Conservation (phyloP, 2,888 invertebrate species). For the Proisotoma minuta region DNA sequence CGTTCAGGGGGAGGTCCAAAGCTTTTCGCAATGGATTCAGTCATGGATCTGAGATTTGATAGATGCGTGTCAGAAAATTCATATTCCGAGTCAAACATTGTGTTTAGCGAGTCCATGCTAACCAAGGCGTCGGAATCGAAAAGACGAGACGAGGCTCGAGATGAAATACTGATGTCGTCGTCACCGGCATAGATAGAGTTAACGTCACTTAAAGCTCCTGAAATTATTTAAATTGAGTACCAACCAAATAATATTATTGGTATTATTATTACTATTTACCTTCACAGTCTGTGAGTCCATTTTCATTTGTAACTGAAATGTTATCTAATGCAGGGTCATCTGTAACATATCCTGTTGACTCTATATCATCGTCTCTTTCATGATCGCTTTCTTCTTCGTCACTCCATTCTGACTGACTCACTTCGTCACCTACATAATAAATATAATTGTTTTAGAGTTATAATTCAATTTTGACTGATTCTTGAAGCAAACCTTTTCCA, state of each 20-base stretch:
- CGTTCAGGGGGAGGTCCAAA: constrained; percentile 61
- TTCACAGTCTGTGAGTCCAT: constrained; percentile 80
- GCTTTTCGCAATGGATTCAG: constrained; percentile 69
- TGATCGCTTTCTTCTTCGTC: constrained; percentile 64
- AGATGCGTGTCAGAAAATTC: constrained; percentile 59
- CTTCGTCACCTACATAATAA: constrained; percentile 41
- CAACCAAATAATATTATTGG: background rate
- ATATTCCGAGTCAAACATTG: constrained; percentile 70
- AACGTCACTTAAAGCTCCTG: constrained; percentile 75
- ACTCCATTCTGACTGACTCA: constrained; percentile 80
- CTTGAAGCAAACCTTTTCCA: constrained; percentile 38
- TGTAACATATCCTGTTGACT: constrained; percentile 78
- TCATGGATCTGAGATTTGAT: constrained; percentile 69
- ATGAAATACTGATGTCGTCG: constrained; percentile 73
- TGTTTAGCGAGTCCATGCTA: constrained; percentile 73
- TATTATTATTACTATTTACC: constrained; percentile 52
- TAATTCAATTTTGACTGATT: background rate
- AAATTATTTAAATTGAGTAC: constrained; percentile 37
- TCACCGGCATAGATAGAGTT: constrained; percentile 69
- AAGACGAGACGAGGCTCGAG: constrained; percentile 74
- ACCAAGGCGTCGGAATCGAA: constrained; percentile 72
- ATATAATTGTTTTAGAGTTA: background rate
- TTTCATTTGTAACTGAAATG: constrained; percentile 77
- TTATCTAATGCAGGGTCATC: constrained; percentile 82
- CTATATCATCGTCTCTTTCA: constrained; percentile 55